phyloP scores from a whole-genome alignment of 2,113 vertebrate species.

The Pelobates fuscus region DNA sequence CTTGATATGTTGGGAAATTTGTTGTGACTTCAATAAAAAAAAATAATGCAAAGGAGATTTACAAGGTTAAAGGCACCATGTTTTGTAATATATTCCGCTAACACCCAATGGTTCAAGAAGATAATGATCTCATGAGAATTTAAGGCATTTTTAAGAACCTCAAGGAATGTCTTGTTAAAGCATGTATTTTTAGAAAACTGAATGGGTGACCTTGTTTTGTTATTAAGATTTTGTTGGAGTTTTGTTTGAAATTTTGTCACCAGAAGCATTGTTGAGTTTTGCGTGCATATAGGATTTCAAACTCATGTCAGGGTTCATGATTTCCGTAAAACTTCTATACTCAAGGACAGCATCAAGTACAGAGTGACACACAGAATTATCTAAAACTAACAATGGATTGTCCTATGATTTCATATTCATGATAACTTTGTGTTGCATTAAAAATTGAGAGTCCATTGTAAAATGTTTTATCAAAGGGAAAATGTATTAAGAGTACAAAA shows the following conservation, averaged over 20 bases:
- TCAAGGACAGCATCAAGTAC: neutral
- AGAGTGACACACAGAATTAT: neutral
- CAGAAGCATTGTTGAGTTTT: neutral
- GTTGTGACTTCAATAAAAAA: slow-evolving; percentile 35
- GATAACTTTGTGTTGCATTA: no score
- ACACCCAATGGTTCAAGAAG: neutral
- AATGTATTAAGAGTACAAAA: no score
- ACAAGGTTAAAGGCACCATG: slow-evolving; percentile 25
- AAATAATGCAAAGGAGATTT: slow-evolving; percentile 27
- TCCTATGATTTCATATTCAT: neutral
- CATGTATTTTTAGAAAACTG: slow-evolving; percentile 1
- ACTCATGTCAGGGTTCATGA: neutral
- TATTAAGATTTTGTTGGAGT: slow-evolving; percentile 1
- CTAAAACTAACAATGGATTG: neutral
- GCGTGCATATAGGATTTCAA: neutral
- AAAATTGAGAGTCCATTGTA: no score
- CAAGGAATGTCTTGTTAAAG: neutral
- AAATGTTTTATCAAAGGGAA: no score
- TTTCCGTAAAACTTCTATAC: neutral
- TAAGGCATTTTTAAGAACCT: neutral
- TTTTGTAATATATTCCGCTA: slow-evolving; percentile 1
- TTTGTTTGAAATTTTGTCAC: neutral
- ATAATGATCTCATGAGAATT: slow-evolving; percentile 20
- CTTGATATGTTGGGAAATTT: slow-evolving; percentile 17
- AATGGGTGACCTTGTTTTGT: slow-evolving; percentile 28